phyloP scores from a whole-genome alignment of 2,888 invertebrate species.

The Eurois occulta region DNA sequence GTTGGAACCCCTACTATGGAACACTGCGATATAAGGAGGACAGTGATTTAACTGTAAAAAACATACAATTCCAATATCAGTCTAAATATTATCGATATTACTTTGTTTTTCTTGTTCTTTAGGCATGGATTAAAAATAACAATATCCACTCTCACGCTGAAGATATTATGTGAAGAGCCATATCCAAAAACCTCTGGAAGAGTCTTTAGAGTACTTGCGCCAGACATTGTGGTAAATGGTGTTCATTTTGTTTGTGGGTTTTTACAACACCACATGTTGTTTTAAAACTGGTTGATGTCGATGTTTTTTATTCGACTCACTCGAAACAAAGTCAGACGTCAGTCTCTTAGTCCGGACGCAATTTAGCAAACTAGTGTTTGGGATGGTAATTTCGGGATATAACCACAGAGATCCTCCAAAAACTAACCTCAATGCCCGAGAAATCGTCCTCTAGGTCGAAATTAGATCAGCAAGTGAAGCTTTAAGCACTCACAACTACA shows the following conservation, averaged over 20 bases:
- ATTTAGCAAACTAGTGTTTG: background rate
- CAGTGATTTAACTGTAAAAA: background rate
- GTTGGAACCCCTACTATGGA: constrained; percentile 27
- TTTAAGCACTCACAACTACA: background rate
- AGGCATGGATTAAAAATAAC: background rate
- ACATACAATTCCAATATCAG: background rate
- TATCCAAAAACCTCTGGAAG: background rate
- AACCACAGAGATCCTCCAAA: background rate
- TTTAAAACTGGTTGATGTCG: background rate
- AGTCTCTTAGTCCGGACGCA: background rate
- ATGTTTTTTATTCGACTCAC: background rate
- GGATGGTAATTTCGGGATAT: background rate
- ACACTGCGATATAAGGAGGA: background rate
- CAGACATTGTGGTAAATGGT: background rate
- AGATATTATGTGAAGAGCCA: background rate
- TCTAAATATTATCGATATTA: background rate
- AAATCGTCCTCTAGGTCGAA: background rate
- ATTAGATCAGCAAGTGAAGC: background rate
- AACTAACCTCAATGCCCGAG: background rate
- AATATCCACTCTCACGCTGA: too few species aligned
- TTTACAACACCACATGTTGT: background rate
- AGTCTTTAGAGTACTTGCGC: background rate
- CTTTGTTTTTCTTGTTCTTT: background rate
- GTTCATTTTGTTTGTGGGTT: background rate
- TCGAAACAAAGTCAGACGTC: background rate